Base-by-base conservation (phyloP, 37 sponge, comb jelly and placozoan species). In the Aphrocallistes beatrix region DNA sequence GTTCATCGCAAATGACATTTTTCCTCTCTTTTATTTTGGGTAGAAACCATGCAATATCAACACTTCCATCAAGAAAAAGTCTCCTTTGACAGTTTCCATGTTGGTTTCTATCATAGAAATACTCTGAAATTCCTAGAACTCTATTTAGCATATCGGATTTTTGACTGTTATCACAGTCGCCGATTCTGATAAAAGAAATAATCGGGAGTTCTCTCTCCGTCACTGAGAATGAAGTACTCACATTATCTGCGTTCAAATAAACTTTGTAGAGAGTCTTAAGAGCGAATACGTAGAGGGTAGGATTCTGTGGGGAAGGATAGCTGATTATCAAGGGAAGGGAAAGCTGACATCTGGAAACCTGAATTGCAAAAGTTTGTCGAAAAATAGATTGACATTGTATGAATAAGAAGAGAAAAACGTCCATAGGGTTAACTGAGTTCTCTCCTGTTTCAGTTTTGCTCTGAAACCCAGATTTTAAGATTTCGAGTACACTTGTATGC, bases 131-230 rank as follows among this genome's bases (percentile, higher is more conserved):
- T 45, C 75, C 75, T 25, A 88, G 60, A 39, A 84, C 38, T 1
- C 1, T 9, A 60, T 88, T 88, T 9, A 88, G 30, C 37, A 88
- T 51, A 3, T 69, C 38, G 36, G 88, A 88, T 88, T 88, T 88
- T 37, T 84, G 84, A 37, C 37, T 37, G 17, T 88, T 60, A 13
- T 30, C 50, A 25, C 25, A 42, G 36, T 36, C 81, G 0, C 85
- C 85, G 60, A 88, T 23, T 39, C 88, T 38, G 6, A 88, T 25
- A 51, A 88, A 88, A 38, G 88, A 88, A 81, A 88, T 40, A 23
- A 88, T 88, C 13, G 88, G 88, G 0, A 81, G 39, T 84, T 16
- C 1, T 36, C 69, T 23, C 23, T 34, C 38, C 17, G 84, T 23
- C 38, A 88, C 38, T 23, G 85, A 69, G 81, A 36, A 75, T 10